Base-by-base conservation (phyloP, 2,888 invertebrate genomes). In the Thecocarcelia acutangulata region DNA sequence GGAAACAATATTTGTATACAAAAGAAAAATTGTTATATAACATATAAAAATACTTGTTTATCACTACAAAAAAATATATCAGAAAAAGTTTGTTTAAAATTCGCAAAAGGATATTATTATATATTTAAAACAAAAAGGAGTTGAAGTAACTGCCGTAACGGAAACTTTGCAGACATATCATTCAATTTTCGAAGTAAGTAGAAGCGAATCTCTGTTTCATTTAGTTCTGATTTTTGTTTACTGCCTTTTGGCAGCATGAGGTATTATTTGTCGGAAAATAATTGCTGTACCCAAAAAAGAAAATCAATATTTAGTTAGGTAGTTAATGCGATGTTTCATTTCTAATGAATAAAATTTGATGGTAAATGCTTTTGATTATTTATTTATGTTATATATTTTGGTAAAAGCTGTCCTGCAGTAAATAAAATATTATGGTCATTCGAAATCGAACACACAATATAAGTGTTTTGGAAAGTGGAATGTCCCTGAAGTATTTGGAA, bases 231-330 rank as follows among this genome's bases (percentile, higher is more conserved):
- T 33, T 24, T 12, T n/a, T n/a, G n/a, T n/a, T n/a, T n/a, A n/a
- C n/a, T n/a, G n/a, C n/a, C n/a, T n/a, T n/a, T n/a, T n/a, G n/a
- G n/a, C n/a, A n/a, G n/a, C n/a, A n/a, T n/a, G n/a, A n/a, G n/a
- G n/a, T n/a, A n/a, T n/a, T n/a, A 40, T 42, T 40, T 33, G 5
- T 58, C 9, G 1, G 9, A 5, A 44, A 13, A 5, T 8, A 33
- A 33, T 2, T 5, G n/a, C n/a, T 12, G 6, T 15, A 50, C 19
- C n/a, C 28, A n/a, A 12, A 4, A 46, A 3, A 64, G 56, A 64
- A 74, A 74, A 74, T 74, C 74, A 74, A 74, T 74, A 73, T 11
- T 52, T 61, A 21, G 1, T 58, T 58, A 24, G 33, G 19, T 48
- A 5, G 17, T 9, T 8, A 37, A 9, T 52, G 33, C 37, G n/a